Base-by-base conservation (phyloP, 2,113 vertebrate genomes). In the Otolemur garnettii region DNA sequence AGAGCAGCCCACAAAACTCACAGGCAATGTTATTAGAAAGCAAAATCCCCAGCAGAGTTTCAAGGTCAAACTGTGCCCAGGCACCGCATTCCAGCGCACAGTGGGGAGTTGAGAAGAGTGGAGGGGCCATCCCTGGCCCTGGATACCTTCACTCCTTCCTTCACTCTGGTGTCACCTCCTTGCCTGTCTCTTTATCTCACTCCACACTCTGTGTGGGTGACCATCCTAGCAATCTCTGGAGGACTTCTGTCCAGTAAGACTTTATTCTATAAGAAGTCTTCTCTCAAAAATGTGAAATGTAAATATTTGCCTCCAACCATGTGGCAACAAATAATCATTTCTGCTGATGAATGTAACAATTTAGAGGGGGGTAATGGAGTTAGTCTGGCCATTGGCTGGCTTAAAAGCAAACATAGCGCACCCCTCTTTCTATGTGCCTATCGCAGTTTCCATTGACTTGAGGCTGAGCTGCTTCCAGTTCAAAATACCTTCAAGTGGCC, bases 311-410 rank as follows among this genome's bases (percentile, higher is more conserved):
- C 7, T 55, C 17, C 62, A 24, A 87, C 59, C 33, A 4, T 45
- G 12, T 88, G 77, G 57, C 90, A 83, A 91, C 9, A 69, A 90
- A 85, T 35, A 68, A 60, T 79, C n/a, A 60, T 78, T 80, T 93
- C n/a, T 86, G n/a, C 55, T 86, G 7, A 15, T 42, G 45, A 68
- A 59, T 77, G 6, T 68, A 62, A 87, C 45, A 92, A 57, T 50
- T 80, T 30, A n/a, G 14, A 1, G 71, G 53, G 15, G n/a, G 50
- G 80, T 17, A 17, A 21, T 8, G 33, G 33, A 28, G 6, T 53
- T 9, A 82, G 84, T 53, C 38, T 53, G 33, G 42, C 13, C 60
- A 86, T 0, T 35, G 60, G 35, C 21, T 57, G 1, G 35, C 85
- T 88, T 74, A 62, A 87, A n/a, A 88, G 82, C 22, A 53, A 80